Evolutionary conservation across 1,140 invertebrate genomes (phyloP).

Genomic region (Rhynchophorus ferrugineus): DNA sequence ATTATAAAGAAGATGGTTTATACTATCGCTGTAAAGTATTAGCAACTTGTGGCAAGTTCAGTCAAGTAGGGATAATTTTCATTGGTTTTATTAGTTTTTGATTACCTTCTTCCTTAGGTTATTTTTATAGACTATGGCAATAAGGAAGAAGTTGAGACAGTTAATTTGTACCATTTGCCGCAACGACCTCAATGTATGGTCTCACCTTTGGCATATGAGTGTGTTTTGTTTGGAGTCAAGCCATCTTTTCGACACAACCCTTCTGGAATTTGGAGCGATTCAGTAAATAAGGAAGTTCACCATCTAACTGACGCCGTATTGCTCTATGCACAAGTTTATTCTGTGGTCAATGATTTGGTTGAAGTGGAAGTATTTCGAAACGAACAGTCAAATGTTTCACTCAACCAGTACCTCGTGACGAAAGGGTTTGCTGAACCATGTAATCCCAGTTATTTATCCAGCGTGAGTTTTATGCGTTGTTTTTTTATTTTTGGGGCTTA

Average conservation of each 20-base stretch:
- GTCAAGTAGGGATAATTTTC: conserved; percentile 18
- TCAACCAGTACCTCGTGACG: conserved; percentile 57
- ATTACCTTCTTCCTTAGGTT: conserved; percentile 42
- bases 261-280: conserved; percentile 52
- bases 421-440: conserved; percentile 52
- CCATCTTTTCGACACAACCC: conserved; percentile 52
- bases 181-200: conserved; percentile 21
- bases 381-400: conserved; percentile 30
- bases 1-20: conserved; percentile 31
- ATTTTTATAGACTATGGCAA: conserved; percentile 78
- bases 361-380: conserved; percentile 50
- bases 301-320: conserved; percentile 33
- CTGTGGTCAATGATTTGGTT: conserved; percentile 64
- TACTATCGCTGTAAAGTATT: conserved; percentile 41
- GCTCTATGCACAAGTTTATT: conserved; percentile 58
- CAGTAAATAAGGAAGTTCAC: conserved; percentile 47
- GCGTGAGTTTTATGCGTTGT: conserved; percentile 50
- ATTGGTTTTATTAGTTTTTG: conserved; percentile 1
- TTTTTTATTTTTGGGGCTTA: no score
- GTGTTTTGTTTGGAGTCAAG: conserved; percentile 56
- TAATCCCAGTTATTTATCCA: conserved; percentile 70
- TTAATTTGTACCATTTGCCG: conserved; percentile 38
- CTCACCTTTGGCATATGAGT: conserved; percentile 61
- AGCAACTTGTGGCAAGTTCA: conserved; percentile 15
- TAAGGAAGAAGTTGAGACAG: conserved; percentile 37